Percentiles rank a stretch among this genome's conserved stretches.
Evolutionary conservation across 2,888 invertebrate genomes (phyloP).

Genomic region (Creontiades dilutus): DNA sequence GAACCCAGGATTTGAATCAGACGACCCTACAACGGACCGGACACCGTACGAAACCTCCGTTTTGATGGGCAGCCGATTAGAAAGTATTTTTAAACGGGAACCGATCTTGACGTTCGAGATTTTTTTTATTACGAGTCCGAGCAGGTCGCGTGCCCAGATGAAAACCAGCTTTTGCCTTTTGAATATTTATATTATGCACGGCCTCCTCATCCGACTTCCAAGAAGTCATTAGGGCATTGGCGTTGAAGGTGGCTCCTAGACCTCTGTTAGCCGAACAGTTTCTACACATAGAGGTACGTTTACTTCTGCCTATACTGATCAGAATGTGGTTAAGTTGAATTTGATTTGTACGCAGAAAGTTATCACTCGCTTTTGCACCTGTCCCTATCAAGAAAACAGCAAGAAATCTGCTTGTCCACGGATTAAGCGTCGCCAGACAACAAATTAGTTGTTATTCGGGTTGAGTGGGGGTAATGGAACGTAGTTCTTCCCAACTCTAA

Average conservation of each 20-base stretch:
- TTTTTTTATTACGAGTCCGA: constrained; percentile 38
- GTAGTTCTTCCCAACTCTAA: no score
- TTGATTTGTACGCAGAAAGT: no score
- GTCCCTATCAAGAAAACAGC: no score
- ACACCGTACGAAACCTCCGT: constrained; percentile 30
- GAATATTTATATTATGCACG: neutral
- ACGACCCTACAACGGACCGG: neutral
- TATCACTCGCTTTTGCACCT: no score
- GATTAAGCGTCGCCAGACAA: no score
- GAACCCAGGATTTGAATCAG: neutral
- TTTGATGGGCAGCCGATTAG: constrained; percentile 42
- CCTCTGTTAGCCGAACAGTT: neutral
- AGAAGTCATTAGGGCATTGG: constrained; percentile 11
- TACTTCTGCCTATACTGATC: no score
- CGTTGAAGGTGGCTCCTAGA: constrained; percentile 23
- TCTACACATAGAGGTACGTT: no score
- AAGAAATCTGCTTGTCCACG: no score
- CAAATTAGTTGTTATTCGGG: no score
- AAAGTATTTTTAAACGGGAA: constrained; percentile 42
- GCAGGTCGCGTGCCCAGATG: constrained; percentile 20
- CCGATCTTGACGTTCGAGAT: constrained; percentile 35
- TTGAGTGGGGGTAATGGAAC: no score
- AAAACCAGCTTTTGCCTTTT: constrained; percentile 42
- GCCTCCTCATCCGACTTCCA: neutral
- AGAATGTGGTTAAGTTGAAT: no score